phyloP scores from a whole-genome alignment of 2,797 vertebrate species.

The Tympanoctomys barrerae region DNA sequence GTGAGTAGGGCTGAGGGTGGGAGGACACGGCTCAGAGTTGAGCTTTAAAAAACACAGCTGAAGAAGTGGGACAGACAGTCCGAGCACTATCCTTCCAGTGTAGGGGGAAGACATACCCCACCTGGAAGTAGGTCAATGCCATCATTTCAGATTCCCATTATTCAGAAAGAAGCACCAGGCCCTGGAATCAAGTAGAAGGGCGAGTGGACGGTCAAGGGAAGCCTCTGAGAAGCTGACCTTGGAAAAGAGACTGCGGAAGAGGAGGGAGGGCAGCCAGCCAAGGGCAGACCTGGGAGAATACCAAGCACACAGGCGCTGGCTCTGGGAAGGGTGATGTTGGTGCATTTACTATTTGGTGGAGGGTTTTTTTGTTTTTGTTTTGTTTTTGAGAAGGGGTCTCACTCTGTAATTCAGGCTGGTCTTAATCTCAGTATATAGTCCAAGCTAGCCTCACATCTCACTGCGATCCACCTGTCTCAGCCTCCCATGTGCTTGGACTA shows the following conservation, averaged over 20 bases:
- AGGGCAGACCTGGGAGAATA: background rate
- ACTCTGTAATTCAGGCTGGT: background rate
- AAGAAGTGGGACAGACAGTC: background rate
- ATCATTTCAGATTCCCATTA: background rate
- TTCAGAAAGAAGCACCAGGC: background rate
- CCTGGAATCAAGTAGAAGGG: background rate
- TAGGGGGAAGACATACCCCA: background rate
- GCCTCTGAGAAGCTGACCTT: background rate
- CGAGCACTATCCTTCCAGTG: background rate
- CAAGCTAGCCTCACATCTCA: background rate
- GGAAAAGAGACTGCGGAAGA: background rate
- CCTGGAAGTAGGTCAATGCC: background rate
- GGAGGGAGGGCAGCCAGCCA: background rate
- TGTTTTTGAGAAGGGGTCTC: background rate
- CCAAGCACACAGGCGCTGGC: background rate
- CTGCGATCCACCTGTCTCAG: background rate
- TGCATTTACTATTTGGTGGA: background rate
- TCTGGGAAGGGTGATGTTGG: background rate
- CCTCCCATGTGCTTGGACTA: background rate
- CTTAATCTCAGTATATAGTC: background rate
- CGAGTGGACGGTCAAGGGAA: background rate
- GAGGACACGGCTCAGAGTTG: rapidly evolving
- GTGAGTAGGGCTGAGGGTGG: background rate
- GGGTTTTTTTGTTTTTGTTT: background rate
- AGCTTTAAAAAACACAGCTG: background rate